A percentile compares a stretch with the other conserved stretches of the same genome.
Conservation (phyloP, 2,113 vertebrate genomes). For the Paedocypris sp. region DNA sequence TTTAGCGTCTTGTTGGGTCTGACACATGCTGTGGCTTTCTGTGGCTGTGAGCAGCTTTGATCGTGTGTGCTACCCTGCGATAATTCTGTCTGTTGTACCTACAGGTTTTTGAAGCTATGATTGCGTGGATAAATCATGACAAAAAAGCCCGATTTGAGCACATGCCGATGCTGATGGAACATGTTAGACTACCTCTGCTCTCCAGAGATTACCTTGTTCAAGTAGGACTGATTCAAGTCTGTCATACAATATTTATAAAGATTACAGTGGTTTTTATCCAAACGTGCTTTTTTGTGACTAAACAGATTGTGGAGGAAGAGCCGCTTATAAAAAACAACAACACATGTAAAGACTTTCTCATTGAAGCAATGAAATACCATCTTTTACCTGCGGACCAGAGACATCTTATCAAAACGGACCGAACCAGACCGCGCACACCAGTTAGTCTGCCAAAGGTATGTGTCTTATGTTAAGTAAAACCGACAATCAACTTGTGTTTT, state of each 20-base stretch:
- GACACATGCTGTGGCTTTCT: background rate
- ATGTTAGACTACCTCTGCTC: slow-evolving; percentile 84
- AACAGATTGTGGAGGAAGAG: slow-evolving; percentile 89
- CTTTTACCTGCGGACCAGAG: slow-evolving; percentile 91
- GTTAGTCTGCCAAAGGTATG: slow-evolving; percentile 84
- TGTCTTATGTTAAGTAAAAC: background rate
- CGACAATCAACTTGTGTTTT: background rate
- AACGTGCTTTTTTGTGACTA: slow-evolving; percentile 2
- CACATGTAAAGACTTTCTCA: slow-evolving; percentile 95
- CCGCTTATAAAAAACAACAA: slow-evolving; percentile 96
- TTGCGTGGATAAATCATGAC: slow-evolving; percentile 90
- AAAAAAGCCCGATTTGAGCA: slow-evolving; percentile 78
- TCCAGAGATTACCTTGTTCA: slow-evolving; percentile 90
- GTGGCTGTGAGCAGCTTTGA: background rate
- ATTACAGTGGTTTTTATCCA: background rate
- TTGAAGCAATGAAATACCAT: slow-evolving; percentile 96
- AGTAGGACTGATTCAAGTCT: slow-evolving; percentile 54
- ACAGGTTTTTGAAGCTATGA: slow-evolving; percentile 93
- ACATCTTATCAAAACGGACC: slow-evolving; percentile 86
- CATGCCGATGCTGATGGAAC: slow-evolving; percentile 94
- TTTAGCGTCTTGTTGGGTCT: background rate
- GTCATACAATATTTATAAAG: background rate
- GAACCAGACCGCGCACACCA: slow-evolving; percentile 85
- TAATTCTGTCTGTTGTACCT: background rate
- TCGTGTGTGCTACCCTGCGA: background rate